These are phyloP conservation scores for Neotoma lepida DNA, from an alignment of 2,113 vertebrate genomes.

Conservation along the genomic window DNA sequence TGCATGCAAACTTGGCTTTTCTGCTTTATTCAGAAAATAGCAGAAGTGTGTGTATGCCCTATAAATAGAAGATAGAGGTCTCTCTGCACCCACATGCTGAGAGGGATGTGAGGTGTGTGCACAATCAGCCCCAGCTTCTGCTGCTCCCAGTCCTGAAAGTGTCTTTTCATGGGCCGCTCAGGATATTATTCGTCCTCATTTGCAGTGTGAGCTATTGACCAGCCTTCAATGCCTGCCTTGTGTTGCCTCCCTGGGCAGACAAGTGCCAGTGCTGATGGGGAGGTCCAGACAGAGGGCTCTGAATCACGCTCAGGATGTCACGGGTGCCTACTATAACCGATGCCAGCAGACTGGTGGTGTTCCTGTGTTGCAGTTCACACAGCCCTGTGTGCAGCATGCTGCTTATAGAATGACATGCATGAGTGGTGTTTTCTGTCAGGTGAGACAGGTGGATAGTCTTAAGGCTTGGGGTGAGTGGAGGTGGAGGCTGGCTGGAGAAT, in stretches of 20 bases:
- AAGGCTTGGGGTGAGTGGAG: not conserved
- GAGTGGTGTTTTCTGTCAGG: not conserved
- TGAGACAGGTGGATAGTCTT: not conserved
- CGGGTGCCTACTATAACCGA: not conserved
- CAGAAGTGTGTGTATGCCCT: constrained; percentile 17
- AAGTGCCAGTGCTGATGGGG: not conserved
- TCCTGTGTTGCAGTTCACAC: not conserved
- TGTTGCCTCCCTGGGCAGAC: not conserved
- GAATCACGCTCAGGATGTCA: not conserved
- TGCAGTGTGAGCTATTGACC: constrained; percentile 56
- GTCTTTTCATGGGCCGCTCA: constrained; percentile 51
- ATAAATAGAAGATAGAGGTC: constrained; percentile 72
- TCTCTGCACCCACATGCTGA: constrained; percentile 1
- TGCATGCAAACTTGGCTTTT: constrained; percentile 58
- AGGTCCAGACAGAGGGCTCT: not conserved
- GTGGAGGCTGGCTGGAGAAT: too few species aligned
- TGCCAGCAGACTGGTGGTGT: not conserved
- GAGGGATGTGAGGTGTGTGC: constrained; percentile 27
- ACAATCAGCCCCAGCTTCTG: not conserved
- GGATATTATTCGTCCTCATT: not conserved
- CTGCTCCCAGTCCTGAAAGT: constrained; percentile 46
- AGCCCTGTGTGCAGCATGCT: not conserved
- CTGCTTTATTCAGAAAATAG: constrained; percentile 61
- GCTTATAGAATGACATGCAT: not conserved
- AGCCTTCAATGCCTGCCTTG: constrained; percentile 35